Base-by-base conservation (phyloP, 2,888 invertebrate genomes). In the Panzeria rudis region DNA sequence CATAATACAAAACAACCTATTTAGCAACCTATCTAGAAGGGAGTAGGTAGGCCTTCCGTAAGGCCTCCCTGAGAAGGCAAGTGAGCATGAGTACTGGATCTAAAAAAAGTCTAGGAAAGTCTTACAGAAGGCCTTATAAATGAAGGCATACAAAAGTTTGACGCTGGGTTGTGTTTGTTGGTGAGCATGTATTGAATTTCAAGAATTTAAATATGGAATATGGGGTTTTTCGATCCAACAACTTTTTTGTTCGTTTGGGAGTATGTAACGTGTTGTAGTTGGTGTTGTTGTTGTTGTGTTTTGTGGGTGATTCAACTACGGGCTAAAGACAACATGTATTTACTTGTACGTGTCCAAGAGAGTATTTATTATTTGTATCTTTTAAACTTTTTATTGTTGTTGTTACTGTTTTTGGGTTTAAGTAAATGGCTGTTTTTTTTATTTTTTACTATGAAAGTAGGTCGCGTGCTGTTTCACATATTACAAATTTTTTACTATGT, bases 401-500 rank as follows among this genome's bases (percentile, higher is more conserved):
- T 38, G 29, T 44, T 17, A 13, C 41, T 50, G 23, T 44, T 79
- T 66, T 47, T 59, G 25, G 64, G 38, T 66, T 54, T 29, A 41
- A 73, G 62, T 71, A 47, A 73, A 66, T 73, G 66, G 17, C 11
- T 68, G 29, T 73, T 66, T 32, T 44, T 56, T 47, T 64, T 68
- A 59, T 69, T 68, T 75, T 69, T 76, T 71, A 59, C 71, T 84
- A 50, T 62, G 84, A 85, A 85, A 85, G 84, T 85, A 78, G 84
- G 84, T 85, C 84, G 78, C 82, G 84, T 85, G 84, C 84, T 82
- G 82, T 85, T 85, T 85, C 78, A 85, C 84, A 78, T 85, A 82
- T 85, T 85, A 78, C 77, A 64, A 85, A 78, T 78, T 68, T 29
- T 71, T 69, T 68, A 64, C 66, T 75, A 72, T 56, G 73, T 82